Conservation (phyloP, 2,797 vertebrate species). For the Rachycentron canadum region DNA sequence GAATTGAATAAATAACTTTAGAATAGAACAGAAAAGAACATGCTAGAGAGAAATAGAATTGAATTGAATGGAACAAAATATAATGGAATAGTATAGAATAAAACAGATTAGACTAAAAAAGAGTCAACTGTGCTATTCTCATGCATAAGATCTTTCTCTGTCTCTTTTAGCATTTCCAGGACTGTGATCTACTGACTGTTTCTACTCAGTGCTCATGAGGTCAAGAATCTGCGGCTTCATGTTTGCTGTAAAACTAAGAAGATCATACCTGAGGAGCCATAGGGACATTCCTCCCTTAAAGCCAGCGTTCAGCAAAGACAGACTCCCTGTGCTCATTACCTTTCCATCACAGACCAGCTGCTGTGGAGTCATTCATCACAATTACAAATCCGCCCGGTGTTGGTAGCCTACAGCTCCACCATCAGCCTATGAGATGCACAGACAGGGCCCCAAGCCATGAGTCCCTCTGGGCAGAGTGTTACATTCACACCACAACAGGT, state of each 20-base stretch:
- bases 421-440: conserved; percentile 74
- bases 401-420: conserved; percentile 78
- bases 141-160: conserved; percentile 36
- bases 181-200: conserved; percentile 53
- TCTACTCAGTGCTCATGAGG: conserved; percentile 64
- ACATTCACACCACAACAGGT: conserved; percentile 80
- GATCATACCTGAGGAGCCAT: conserved; percentile 86
- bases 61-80: background rate
- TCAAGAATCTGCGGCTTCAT: conserved; percentile 77
- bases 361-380: conserved; percentile 86
- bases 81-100: background rate
- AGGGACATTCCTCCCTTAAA: conserved; percentile 84
- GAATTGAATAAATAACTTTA: background rate
- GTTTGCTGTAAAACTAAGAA: conserved; percentile 79
- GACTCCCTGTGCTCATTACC: conserved; percentile 88
- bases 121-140: conserved; percentile 1
- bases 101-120: background rate
- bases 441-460: conserved; percentile 63
- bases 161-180: conserved; percentile 32
- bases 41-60: background rate
- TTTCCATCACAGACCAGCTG: conserved; percentile 90
- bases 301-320: conserved; percentile 79
- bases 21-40: background rate
- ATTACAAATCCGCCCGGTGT: conserved; percentile 83
- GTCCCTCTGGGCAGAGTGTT: conserved; percentile 62